These are phyloP conservation scores for Odocoileus virginianus DNA, from an alignment of 2,113 vertebrate species.

Conservation along the genomic window DNA sequence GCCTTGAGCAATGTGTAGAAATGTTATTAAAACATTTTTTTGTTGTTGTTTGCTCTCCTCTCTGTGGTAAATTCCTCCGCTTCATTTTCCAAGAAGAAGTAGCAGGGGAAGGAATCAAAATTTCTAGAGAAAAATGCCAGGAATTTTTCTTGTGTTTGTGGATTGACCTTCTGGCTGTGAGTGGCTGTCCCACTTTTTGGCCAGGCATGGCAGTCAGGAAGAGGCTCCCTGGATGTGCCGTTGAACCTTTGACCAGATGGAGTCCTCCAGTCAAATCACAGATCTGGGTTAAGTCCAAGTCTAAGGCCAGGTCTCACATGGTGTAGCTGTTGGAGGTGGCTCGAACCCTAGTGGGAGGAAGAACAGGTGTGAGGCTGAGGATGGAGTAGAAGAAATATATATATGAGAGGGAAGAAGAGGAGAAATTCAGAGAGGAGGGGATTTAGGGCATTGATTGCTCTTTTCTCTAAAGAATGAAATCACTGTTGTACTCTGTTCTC, in stretches of 20 bases:
- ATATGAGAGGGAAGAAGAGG: not conserved
- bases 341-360: not conserved
- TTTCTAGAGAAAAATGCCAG: constrained; percentile 32
- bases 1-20: constrained; percentile 65
- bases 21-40: constrained; percentile 66
- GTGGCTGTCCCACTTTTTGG: not conserved
- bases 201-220: not conserved
- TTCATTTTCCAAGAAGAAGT: constrained; percentile 43
- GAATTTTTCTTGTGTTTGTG: constrained; percentile 32
- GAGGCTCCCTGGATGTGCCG: not conserved
- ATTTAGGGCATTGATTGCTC: not conserved
- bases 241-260: not conserved
- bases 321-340: not conserved
- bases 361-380: no score
- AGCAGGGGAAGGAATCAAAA: constrained; percentile 29
- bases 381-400: not conserved
- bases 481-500: not conserved
- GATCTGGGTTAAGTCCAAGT: not conserved
- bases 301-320: not conserved
- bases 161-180: constrained; percentile 32
- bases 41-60: constrained; percentile 66
- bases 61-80: constrained; percentile 69
- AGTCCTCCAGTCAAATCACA: not conserved
- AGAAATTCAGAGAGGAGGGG: not conserved
- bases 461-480: not conserved